Evolutionary conservation across 1,140 invertebrate species (phyloP), one percentile per base, ranked within the genome.

Genomic region (Hirudo medicinalis): DNA sequence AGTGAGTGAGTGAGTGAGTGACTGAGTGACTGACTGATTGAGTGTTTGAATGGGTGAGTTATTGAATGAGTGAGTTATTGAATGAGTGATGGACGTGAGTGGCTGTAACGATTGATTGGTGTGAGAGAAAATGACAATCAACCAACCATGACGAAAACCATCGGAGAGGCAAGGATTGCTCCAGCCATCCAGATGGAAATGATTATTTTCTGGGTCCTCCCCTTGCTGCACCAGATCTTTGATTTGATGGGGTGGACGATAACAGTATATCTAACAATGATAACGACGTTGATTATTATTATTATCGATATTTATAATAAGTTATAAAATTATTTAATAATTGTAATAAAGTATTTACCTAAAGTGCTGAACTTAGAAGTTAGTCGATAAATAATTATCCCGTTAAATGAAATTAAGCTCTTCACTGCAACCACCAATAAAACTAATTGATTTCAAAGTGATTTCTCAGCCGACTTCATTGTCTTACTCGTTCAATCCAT

Each of bases 241-340:
- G 88, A 87, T 76, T 85, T 86, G 83, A 90, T 88, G 2, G 88
- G 89, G 81, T 89, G 87, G 32, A 89, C 86, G 72, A 90, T 90
- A 17, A 88, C 89, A 72, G 89, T 88, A 79, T 89, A 90, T 75
- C 88, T 89, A 81, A 32, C 3, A 20, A 4, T 9, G 57, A 25
- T 63, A 49, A 15, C 43, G 43, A 49, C 9, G 11, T 0, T 49
- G 3, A 49, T 49, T 49, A 49, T 49, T 49, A 13, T 49, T 49
- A 49, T 49, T 49, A 49, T 49, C 11, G 9, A 49, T 13, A 15
- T 8, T 8, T 49, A 17, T 8, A 49, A 5, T 49, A 49, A 15
- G 9, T 15, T 49, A 5, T 49, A 15, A 49, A 15, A 13, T 49
- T 13, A 49, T 49, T 49, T 2, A 49, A 5, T 49, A 15, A 49